Evolutionary conservation across 2,888 invertebrate species (phyloP).

Genomic region (Cybosia mesomella): DNA sequence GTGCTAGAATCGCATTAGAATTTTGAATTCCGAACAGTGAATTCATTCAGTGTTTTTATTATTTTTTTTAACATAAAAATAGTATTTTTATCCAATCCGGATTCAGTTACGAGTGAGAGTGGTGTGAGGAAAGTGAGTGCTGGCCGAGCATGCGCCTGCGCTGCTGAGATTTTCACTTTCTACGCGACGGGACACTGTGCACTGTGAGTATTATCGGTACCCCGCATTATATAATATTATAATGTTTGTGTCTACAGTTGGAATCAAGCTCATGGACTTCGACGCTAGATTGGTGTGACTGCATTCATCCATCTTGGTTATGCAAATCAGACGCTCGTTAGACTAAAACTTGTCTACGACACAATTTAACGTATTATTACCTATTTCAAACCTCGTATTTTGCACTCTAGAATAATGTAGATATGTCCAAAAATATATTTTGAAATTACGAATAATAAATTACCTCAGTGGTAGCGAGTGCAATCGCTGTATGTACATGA

Average conservation of each 20-base stretch:
- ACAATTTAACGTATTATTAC: neutral
- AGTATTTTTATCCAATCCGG: conserved; percentile 25
- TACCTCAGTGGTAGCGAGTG: neutral
- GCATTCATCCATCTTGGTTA: neutral
- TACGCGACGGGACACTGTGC: conserved; percentile 73
- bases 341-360: neutral
- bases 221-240: conserved; percentile 54
- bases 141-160: conserved; percentile 72
- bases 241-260: conserved; percentile 33
- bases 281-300: neutral
- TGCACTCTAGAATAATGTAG: neutral
- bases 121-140: conserved; percentile 73
- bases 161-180: conserved; percentile 80
- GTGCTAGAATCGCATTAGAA: conserved; percentile 60
- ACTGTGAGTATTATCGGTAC: conserved; percentile 72
- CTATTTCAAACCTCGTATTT: neutral
- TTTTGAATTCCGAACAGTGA: conserved; percentile 58
- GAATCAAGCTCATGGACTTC: neutral
- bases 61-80: conserved; percentile 16
- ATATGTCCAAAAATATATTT: neutral
- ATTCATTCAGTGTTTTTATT: conserved; percentile 48
- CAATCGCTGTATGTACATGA: neutral
- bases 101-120: conserved; percentile 66
- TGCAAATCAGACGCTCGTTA: neutral
- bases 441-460: no score